phyloP scores from a whole-genome alignment of 2,113 vertebrate species.

The Passer montanus region DNA sequence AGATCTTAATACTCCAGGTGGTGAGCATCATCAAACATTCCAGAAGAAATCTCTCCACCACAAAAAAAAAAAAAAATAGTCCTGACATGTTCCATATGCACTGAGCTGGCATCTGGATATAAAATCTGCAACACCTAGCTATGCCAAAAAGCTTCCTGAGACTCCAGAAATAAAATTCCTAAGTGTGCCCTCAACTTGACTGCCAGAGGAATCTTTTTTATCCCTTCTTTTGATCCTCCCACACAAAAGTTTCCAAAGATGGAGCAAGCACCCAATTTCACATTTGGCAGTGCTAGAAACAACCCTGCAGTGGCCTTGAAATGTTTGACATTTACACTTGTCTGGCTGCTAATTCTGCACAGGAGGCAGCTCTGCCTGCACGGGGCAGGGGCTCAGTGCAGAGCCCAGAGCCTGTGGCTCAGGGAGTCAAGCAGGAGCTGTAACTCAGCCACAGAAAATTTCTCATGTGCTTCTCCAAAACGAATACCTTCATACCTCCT shows the following conservation, averaged over 20 bases:
- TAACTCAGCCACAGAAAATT: conserved; percentile 7
- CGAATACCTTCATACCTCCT: not conserved
- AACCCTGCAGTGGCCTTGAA: not conserved
- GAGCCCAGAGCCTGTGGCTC: not conserved
- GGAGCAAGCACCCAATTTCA: not conserved
- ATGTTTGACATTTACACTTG: not conserved
- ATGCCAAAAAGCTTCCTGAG: conserved; percentile 17
- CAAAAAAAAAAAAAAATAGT: not conserved
- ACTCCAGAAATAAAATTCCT: conserved; percentile 2
- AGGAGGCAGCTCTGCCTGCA: conserved; percentile 3
- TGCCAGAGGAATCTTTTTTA: not conserved
- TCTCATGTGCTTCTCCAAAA: not conserved
- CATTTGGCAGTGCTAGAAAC: not conserved
- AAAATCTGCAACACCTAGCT: not conserved
- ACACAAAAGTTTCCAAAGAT: not conserved
- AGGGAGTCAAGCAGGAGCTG: not conserved
- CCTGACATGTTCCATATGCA: not conserved
- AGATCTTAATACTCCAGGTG: not conserved
- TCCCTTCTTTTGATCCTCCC: not conserved
- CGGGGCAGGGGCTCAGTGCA: not conserved
- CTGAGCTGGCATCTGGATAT: not conserved
- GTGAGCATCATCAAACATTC: not conserved
- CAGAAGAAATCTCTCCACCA: conserved; percentile 8
- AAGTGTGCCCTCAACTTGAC: not conserved
- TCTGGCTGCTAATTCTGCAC: conserved; percentile 7